These are phyloP conservation scores for Oscheius sp. DNA, from an alignment of 2,888 invertebrate genomes.

Conservation along the genomic window DNA sequence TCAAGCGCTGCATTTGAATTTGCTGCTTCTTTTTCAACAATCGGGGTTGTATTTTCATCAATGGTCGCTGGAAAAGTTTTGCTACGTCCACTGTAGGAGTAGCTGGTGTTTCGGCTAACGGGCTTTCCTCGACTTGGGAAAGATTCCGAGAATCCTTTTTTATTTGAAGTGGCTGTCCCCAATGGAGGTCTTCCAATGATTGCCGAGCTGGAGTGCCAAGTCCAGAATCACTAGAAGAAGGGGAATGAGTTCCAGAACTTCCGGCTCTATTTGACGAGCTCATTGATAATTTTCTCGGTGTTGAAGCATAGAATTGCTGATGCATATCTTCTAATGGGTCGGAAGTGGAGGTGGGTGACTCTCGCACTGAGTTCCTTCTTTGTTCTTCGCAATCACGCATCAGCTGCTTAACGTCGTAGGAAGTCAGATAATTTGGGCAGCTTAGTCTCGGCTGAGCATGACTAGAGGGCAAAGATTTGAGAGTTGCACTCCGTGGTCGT, in stretches of 20 bases:
- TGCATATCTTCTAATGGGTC: slow-evolving; percentile 24
- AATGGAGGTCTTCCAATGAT: slow-evolving; percentile 12
- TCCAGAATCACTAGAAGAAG: slow-evolving; percentile 19
- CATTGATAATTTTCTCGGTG: not conserved
- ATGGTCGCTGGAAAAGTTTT: slow-evolving; percentile 14
- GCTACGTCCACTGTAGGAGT: slow-evolving; percentile 19
- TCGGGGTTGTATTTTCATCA: slow-evolving; percentile 4
- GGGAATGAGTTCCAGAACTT: slow-evolving; percentile 1
- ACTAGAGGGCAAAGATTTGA: slow-evolving; percentile 1
- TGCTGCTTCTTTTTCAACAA: slow-evolving; percentile 5
- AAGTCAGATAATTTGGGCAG: slow-evolving; percentile 37
- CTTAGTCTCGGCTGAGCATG: slow-evolving; percentile 27
- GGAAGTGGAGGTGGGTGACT: not conserved
- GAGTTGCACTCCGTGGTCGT: not conserved
- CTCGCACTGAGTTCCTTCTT: slow-evolving; percentile 10
- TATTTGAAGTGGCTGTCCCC: slow-evolving; percentile 16
- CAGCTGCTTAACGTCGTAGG: slow-evolving; percentile 51
- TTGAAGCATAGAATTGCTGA: slow-evolving; percentile 13
- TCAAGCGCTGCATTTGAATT: not conserved
- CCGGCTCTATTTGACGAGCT: not conserved
- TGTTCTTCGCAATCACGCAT: slow-evolving; percentile 35
- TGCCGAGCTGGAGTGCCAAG: slow-evolving; percentile 19
- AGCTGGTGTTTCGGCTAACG: slow-evolving; percentile 4
- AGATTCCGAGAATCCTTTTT: not conserved
- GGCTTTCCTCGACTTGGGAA: not conserved